Evolutionary conservation across 2,113 vertebrate species (phyloP), one percentile per base, ranked within the genome.

Genomic region (Gobius niger): DNA sequence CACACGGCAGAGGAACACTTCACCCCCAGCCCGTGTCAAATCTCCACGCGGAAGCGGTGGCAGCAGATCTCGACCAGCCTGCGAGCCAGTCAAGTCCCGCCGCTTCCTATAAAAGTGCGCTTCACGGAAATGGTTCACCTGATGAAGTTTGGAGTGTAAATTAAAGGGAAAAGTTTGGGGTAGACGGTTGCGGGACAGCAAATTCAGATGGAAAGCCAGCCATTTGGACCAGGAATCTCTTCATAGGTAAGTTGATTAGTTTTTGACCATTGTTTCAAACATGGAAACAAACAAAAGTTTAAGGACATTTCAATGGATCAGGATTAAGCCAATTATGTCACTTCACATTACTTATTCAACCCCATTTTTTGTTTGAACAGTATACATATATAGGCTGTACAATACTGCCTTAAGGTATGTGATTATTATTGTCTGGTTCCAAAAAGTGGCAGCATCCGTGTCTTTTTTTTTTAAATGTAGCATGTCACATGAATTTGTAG

Each of bases 91-190:
- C 61, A 44, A 53, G 12, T 51, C 51, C 47, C 19, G 16, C 5
- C 61, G 47, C 70, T 86, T 81, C 77, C 72, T 59, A 42, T 62
- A 72, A 34, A 34, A 57, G 42, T 54, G 3, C 64, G 59, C 65
- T 74, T 77, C 62, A 73, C 84, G 87, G 89, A 91, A 85, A 92
- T 91, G 87, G 5, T 85, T 84, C 78, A 92, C 89, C 90, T 92
- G 91, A 83, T 87, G 72, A 84, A 87, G 73, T 86, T 85, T 84
- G 72, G 80, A 81, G 68, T 68, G 59, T 85, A 34, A 34, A 34
- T 34, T 2, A 34, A 34, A 34, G 5, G 5, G 64, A 89, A 63
- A 87, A 87, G 77, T 88, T 88, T 87, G 84, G 71, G 15, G 44
- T 73, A 77, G 47, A 63, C 59, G 61, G 70, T 70, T 68, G 57